Conservation (phyloP, 1,140 invertebrate genomes). For the Gryon sp. region DNA sequence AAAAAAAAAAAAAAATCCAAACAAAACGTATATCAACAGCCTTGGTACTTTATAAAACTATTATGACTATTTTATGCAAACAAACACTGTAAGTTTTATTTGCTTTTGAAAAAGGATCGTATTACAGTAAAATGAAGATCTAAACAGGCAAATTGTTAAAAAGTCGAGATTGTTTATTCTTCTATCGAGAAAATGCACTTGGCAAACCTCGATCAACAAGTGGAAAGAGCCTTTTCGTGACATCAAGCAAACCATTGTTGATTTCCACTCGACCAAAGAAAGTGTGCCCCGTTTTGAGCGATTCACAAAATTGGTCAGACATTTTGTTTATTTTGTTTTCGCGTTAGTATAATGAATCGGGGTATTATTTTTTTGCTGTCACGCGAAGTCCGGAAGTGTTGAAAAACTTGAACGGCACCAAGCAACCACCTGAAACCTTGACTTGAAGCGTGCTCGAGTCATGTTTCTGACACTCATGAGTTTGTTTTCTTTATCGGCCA, state of each 20-base stretch:
- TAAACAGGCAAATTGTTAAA: too few species aligned
- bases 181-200: too few species aligned
- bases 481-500: slow-evolving; percentile 57
- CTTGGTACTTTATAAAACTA: too few species aligned
- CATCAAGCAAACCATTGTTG: not conserved
- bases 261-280: slow-evolving; percentile 37
- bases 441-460: slow-evolving; percentile 51
- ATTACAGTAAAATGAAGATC: too few species aligned
- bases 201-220: too few species aligned
- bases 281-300: too few species aligned
- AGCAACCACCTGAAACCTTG: slow-evolving; percentile 47
- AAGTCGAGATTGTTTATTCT: too few species aligned
- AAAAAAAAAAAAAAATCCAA: too few species aligned
- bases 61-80: too few species aligned
- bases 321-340: slow-evolving; percentile 13
- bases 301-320: slow-evolving; percentile 5
- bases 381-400: slow-evolving; percentile 32
- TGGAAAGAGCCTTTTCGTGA: slow-evolving; percentile 34
- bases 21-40: too few species aligned
- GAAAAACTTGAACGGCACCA: slow-evolving; percentile 31
- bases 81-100: too few species aligned
- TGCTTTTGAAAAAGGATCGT: too few species aligned
- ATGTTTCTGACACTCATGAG: slow-evolving; percentile 44
- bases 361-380: slow-evolving; percentile 47
- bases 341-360: slow-evolving; percentile 36